Evolutionary conservation across 2,113 vertebrate species (phyloP).

Genomic region (Toxotes chatareus): DNA sequence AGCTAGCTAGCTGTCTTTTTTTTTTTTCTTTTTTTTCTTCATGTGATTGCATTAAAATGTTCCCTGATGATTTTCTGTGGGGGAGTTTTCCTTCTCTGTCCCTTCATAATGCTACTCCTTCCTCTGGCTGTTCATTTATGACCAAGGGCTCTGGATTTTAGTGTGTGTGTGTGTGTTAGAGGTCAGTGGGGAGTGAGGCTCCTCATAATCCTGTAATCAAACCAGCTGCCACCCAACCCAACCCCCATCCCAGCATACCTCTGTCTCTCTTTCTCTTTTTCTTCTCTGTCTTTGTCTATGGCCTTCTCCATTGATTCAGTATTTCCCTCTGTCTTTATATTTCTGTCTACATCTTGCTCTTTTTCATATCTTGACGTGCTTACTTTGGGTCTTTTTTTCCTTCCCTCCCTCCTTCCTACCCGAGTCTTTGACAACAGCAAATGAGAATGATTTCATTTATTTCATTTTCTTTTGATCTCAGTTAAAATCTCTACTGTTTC

Average conservation of each 20-base stretch:
- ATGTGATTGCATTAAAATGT: not conserved
- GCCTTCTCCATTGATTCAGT: not conserved
- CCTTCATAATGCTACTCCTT: conserved; percentile 26
- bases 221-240: conserved; percentile 82
- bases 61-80: conserved; percentile 8
- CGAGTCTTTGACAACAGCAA: not conserved
- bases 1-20: not conserved
- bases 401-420: not conserved
- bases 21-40: not conserved
- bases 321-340: not conserved
- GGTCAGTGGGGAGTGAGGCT: conserved; percentile 81
- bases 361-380: not conserved
- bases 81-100: conserved; percentile 23
- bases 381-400: not conserved
- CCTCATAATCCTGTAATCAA: conserved; percentile 85
- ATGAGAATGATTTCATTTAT: not conserved
- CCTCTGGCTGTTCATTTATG: conserved; percentile 63
- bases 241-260: conserved; percentile 68
- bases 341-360: not conserved
- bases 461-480: not conserved
- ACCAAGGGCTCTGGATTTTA: conserved; percentile 41
- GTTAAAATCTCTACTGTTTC: not conserved
- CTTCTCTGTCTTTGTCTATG: not conserved
- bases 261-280: not conserved
- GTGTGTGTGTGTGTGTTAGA: conserved; percentile 45